These are phyloP conservation scores for Oryzias woworae DNA, from an alignment of 2,113 vertebrate species.

Conservation along the genomic window DNA sequence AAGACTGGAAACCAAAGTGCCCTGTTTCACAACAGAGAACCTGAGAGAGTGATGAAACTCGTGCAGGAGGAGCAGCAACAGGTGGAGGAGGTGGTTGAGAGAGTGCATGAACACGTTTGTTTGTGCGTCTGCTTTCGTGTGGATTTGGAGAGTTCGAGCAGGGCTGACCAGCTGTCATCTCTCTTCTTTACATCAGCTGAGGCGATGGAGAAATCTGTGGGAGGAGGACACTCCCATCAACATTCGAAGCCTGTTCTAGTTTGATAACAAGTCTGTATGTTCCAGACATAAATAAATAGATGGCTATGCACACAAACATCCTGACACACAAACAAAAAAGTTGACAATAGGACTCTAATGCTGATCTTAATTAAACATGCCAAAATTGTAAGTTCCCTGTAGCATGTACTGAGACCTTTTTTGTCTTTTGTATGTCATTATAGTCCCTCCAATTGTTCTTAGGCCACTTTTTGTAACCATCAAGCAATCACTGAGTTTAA, in stretches of 20 bases:
- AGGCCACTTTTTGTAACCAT: too few species aligned
- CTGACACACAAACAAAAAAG: background rate
- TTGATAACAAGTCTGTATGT: background rate
- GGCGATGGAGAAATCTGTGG: slow-evolving; percentile 11
- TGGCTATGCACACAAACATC: background rate
- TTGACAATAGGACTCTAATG: too few species aligned
- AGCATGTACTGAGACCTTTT: too few species aligned
- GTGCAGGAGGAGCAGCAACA: slow-evolving; percentile 70
- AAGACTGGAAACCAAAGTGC: slow-evolving; percentile 28
- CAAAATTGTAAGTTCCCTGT: too few species aligned
- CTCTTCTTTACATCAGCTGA: slow-evolving; percentile 58
- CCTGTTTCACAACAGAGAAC: slow-evolving; percentile 67
- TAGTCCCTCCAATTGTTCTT: too few species aligned
- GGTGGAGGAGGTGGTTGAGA: slow-evolving; percentile 57
- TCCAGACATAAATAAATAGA: slow-evolving; percentile 2
- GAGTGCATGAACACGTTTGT: slow-evolving; percentile 6
- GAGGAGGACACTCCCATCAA: background rate
- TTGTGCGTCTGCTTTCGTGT: slow-evolving; percentile 25
- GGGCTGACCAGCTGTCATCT: slow-evolving; percentile 46
- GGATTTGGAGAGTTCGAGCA: slow-evolving; percentile 20
- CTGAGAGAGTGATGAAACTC: slow-evolving; percentile 76
- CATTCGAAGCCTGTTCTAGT: slow-evolving; percentile 6
- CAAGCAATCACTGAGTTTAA: too few species aligned
- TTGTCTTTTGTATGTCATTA: too few species aligned
- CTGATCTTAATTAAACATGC: too few species aligned